Base-by-base conservation (phyloP, 2,113 vertebrate genomes). In the Megaceryle torquata region DNA sequence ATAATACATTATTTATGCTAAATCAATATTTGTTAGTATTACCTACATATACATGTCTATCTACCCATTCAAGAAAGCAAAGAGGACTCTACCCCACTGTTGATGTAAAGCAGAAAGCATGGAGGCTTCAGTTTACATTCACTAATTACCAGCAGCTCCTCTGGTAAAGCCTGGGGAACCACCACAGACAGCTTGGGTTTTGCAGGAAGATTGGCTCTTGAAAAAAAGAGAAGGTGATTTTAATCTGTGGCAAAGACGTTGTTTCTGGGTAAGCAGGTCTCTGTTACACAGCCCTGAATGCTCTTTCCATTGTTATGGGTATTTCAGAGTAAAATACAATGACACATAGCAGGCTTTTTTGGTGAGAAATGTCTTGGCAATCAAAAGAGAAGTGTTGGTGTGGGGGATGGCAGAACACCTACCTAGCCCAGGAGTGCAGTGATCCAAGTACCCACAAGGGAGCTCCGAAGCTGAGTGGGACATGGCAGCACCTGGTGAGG, bases 21-120 rank as follows among this genome's bases (percentile, higher is more conserved):
- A 94, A 94, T 84, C 56, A 60, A 39, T 93, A 71, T 90, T 83
- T 94, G 26, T 94, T 94, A 88, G 57, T 57, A 65, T 68, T 86
- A 90, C 86, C 82, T 71, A 41, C 25, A 53, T 78, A 35, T 43
- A 35, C 14, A 15, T 2, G 0, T 81, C 48, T 88, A 7, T 54
- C 56, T 35, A 3, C 43, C 28, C 28, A 21, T 63, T 78, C 69
- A 67, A 74, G 41, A 78, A 89, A 88, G 33, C 44, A 65, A 78
- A 90, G 56, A 71, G n/a, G 7, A 68, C 22, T 90, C 51, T 78
- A 2, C 74, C 28, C 16, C 26, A 44, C 33, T 69, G 15, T 13
- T 88, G 48, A 19, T 81, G 71, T 78, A 90, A 88, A 88, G 33
- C 31, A 63, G 37, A 90, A 90, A 88, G 24, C 21, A 16, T 7